Percentiles rank a stretch among this genome's conserved stretches.
Conservation (phyloP, 2,888 invertebrate genomes). For the Leucozona laternaria region DNA sequence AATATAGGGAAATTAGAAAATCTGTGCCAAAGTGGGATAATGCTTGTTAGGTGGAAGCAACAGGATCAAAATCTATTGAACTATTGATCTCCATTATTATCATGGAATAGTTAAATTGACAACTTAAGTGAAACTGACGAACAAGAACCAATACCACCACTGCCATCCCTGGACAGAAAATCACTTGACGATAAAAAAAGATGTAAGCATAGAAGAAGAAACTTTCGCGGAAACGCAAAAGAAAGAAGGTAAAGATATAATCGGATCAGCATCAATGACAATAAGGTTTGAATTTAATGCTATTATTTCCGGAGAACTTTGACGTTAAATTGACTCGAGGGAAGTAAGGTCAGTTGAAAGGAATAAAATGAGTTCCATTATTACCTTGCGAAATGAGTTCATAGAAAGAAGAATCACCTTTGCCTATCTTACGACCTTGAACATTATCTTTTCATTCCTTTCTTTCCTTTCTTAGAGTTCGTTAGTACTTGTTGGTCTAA, state of each 20-base stretch:
- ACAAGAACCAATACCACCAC: constrained; percentile 2
- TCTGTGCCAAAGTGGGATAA: constrained; percentile 25
- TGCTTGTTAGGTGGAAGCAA: constrained; percentile 5
- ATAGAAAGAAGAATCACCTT: too few species aligned
- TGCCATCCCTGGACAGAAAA: background rate
- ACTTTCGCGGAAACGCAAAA: background rate
- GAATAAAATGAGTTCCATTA: background rate
- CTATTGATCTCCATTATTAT: constrained; percentile 46
- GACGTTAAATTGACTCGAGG: constrained; percentile 1
- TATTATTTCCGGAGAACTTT: background rate
- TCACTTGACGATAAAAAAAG: background rate
- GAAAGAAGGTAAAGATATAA: background rate
- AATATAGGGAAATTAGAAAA: constrained; percentile 35
- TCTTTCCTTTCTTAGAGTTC: too few species aligned
- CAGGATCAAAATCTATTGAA: constrained; percentile 21
- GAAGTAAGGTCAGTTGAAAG: constrained; percentile 1
- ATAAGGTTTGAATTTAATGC: constrained; percentile 25
- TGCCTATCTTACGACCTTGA: too few species aligned
- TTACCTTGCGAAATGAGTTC: too few species aligned
- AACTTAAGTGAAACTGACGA: constrained; percentile 51
- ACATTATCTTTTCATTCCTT: too few species aligned
- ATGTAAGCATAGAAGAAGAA: background rate
- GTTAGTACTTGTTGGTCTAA: too few species aligned
- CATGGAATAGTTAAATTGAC: constrained; percentile 42
- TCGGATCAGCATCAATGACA: constrained; percentile 44